Base-by-base conservation (phyloP, 2,113 vertebrate genomes). In the Drymodes brunneopygia region DNA sequence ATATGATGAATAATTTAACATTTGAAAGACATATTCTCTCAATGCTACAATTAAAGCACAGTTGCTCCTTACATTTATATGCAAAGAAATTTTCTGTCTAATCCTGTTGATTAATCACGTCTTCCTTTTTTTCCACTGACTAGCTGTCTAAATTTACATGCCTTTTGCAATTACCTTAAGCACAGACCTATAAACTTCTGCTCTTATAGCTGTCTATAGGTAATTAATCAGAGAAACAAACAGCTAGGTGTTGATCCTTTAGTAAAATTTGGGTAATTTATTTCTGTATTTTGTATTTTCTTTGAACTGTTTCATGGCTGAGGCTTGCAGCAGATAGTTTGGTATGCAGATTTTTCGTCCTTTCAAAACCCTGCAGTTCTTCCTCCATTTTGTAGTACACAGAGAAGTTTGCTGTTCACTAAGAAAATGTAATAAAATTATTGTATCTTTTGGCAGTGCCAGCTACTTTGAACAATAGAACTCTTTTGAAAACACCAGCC, bases 1-100 rank as follows among this genome's bases (percentile, higher is more conserved):
- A 85, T n/a, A 66, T 0, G 38, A 95, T 95, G 89, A 93, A 95
- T 95, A 96, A 94, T 94, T 94, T 93, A 95, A 42, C 87, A 90
- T 94, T 93, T 95, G 94, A 95, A 97, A 97, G 91, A 91, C 81
- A 72, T 64, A 94, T 57, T 95, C 78, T 85, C 62, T 95, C 96
- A 94, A 56, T 95, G 90, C 57, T 94, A 95, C 90, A 97, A 65
- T 92, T 96, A 95, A 94, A 95, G 45, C 36, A 66, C 42, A 38
- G 78, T 92, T 95, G 58, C 50, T 87, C 29, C 67, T 86, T 92
- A 93, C 74, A 94, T 85, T 94, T 93, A 88, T 61, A 54, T 48
- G 51, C 84, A 90, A 92, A 77, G 70, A 94, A 72, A 62, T 91
- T 82, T 96, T 96, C 84, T 88, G 8, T 77, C 81, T 82, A 91